phyloP scores from a whole-genome alignment of 2,113 vertebrate species.

The Phycodurus eques region DNA sequence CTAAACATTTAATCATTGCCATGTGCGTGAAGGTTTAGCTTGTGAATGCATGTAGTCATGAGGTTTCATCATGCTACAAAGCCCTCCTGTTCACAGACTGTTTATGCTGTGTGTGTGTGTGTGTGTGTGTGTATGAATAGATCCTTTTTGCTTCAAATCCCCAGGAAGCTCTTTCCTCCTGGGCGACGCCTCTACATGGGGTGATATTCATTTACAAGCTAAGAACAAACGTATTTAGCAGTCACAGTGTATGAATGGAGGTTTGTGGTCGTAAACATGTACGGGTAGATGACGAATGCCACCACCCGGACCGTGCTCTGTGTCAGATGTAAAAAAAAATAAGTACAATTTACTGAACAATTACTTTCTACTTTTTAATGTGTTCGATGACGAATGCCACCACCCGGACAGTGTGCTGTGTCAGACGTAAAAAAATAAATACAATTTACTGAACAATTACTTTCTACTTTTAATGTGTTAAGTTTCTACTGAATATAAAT shows the following conservation, averaged over 20 bases:
- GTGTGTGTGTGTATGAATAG: slow-evolving; percentile 47
- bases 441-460: no score
- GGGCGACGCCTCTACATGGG: slow-evolving; percentile 13
- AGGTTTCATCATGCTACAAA: slow-evolving; percentile 29
- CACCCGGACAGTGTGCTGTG: no score
- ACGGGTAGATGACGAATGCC: not conserved
- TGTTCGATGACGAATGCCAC: not conserved
- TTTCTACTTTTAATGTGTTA: no score
- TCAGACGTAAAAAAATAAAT: not conserved
- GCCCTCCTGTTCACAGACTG: slow-evolving; percentile 42
- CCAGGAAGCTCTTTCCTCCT: slow-evolving; percentile 29
- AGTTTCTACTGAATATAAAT: no score
- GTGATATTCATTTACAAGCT: slow-evolving; percentile 11
- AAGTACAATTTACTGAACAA: no score
- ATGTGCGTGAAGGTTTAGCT: not conserved
- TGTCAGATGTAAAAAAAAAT: not conserved
- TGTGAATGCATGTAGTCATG: not conserved
- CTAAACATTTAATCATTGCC: not conserved
- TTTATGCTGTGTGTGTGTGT: slow-evolving; percentile 35
- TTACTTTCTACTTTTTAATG: no score
- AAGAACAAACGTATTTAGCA: not conserved
- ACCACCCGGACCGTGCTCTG: no score
- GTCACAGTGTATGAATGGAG: not conserved
- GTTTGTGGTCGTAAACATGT: not conserved
- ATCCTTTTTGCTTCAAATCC: slow-evolving; percentile 49